These are phyloP conservation scores for Lemur catta DNA, from an alignment of 2,797 vertebrate species.

Conservation along the genomic window DNA sequence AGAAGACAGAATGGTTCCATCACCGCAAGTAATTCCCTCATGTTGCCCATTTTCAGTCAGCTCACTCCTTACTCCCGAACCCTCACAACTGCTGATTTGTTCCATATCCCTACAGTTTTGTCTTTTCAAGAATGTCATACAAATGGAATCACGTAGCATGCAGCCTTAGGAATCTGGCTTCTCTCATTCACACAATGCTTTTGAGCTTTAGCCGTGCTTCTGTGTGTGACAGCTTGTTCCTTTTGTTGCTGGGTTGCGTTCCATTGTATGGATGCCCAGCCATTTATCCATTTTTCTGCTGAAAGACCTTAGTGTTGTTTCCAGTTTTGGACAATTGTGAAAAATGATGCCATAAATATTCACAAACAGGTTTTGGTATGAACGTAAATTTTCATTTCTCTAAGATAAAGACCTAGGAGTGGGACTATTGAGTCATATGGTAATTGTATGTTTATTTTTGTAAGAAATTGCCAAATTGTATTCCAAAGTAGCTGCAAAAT, in stretches of 20 bases:
- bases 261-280: neutral
- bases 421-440: neutral
- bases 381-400: neutral
- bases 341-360: neutral
- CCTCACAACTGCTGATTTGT: neutral
- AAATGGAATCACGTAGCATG: neutral
- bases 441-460: neutral
- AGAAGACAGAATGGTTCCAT: neutral
- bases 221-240: neutral
- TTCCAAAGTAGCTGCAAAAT: neutral
- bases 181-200: neutral
- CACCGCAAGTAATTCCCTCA: neutral
- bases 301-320: neutral
- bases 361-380: neutral
- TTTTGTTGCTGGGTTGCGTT: neutral
- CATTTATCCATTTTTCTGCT: neutral
- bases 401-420: neutral
- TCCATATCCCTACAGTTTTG: neutral
- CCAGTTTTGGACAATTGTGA: neutral
- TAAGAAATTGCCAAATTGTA: neutral
- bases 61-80: neutral
- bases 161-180: neutral
- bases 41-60: neutral
- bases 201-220: neutral
- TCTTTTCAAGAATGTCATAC: neutral